Evolutionary conservation across 2,113 vertebrate species (phyloP).

Genomic region (Hippoglossus stenolepis): DNA sequence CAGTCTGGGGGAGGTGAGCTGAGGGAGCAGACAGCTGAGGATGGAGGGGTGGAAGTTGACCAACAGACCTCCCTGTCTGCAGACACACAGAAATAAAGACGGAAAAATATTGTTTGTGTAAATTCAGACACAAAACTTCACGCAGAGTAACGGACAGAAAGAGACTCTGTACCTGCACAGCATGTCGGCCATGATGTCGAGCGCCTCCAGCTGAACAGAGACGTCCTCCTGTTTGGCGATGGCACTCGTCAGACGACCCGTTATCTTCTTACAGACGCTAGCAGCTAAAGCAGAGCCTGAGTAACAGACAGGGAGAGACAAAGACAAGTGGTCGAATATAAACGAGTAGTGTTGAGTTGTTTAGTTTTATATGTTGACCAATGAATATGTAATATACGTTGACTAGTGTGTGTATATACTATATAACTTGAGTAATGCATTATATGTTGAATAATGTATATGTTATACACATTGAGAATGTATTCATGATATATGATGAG

Average conservation of each 20-base stretch:
- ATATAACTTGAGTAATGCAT: no score
- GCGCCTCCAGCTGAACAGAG: slow-evolving; percentile 96
- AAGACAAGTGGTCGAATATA: no score
- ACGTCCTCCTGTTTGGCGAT: slow-evolving; percentile 99
- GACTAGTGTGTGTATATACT: no score
- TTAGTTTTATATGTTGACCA: no score
- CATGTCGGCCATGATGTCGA: slow-evolving; percentile 99
- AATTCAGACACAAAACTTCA: neutral
- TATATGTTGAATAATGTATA: no score
- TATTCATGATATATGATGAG: no score
- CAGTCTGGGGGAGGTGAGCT: slow-evolving; percentile 97
- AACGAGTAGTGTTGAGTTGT: no score
- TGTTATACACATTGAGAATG: no score
- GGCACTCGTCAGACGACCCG: slow-evolving; percentile 96
- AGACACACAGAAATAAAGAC: neutral
- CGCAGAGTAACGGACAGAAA: neutral
- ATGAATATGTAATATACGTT: neutral
- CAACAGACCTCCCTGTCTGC: slow-evolving; percentile 96
- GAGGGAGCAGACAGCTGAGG: slow-evolving; percentile 97
- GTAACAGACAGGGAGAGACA: neutral
- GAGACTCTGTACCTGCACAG: slow-evolving; percentile 85
- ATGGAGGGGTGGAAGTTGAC: slow-evolving; percentile 99
- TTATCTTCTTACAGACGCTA: slow-evolving; percentile 99
- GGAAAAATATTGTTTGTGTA: neutral
- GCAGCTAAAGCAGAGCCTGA: slow-evolving; percentile 96